Conservation (phyloP, 2,113 vertebrate genomes). For the Cryptomyrus ogoouensis region DNA sequence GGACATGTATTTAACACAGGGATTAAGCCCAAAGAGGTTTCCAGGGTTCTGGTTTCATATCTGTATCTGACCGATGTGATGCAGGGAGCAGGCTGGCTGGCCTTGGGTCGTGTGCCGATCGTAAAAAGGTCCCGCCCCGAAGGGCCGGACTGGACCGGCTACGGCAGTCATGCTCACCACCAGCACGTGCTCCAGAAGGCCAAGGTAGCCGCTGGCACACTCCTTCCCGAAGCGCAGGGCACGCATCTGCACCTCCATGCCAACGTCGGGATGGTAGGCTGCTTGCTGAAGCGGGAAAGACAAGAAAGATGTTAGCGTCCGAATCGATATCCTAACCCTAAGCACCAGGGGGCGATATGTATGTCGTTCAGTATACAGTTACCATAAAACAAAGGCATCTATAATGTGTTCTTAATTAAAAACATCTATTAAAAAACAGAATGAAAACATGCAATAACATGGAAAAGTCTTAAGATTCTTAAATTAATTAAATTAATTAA, state of each 20-base stretch:
- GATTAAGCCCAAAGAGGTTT: neutral
- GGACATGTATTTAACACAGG: neutral
- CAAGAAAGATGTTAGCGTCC: neutral
- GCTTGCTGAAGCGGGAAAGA: constrained; percentile 70
- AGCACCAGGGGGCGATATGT: neutral
- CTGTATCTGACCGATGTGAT: neutral
- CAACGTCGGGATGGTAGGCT: constrained; percentile 87
- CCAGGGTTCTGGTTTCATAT: neutral
- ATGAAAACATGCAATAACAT: neutral
- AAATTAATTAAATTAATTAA: no score
- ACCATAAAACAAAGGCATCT: neutral
- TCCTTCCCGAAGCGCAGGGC: constrained; percentile 86
- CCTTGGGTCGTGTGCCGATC: neutral
- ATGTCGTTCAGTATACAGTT: neutral
- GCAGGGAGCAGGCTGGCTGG: neutral
- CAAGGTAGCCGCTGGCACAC: constrained; percentile 85
- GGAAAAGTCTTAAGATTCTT: neutral
- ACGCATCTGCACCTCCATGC: constrained; percentile 72
- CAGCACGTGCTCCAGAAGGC: constrained; percentile 88
- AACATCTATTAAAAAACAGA: neutral
- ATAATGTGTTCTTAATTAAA: neutral
- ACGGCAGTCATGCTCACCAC: constrained; percentile 69
- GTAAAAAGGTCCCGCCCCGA: neutral
- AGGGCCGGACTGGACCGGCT: neutral
- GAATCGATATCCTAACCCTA: neutral